Percentiles rank a stretch among this genome's conserved stretches.
These are phyloP conservation scores for Morpho deidamia DNA, from an alignment of 2,888 invertebrate species.

Conservation along the genomic window DNA sequence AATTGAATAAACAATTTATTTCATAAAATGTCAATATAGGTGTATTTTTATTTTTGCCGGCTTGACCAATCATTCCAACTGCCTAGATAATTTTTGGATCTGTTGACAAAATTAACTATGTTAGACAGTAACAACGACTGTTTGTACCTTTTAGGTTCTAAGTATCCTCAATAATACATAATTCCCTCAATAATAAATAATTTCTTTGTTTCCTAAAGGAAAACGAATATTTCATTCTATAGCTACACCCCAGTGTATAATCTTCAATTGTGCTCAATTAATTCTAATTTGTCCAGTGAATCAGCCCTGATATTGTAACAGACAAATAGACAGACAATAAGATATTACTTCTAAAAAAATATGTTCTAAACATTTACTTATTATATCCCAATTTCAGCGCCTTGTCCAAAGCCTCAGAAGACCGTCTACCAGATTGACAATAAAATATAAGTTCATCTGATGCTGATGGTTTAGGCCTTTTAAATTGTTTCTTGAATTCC, in stretches of 20 bases:
- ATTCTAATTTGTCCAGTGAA: too few species aligned
- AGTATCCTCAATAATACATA: too few species aligned
- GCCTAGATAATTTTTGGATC: conserved; percentile 67
- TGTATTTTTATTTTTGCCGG: conserved; percentile 30
- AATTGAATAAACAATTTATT: not conserved
- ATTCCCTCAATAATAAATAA: too few species aligned
- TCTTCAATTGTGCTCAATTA: too few species aligned
- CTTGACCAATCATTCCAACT: conserved; percentile 72
- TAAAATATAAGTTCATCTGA: conserved; percentile 67
- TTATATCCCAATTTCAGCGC: conserved; percentile 64
- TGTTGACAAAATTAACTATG: conserved; percentile 36
- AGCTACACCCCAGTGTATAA: too few species aligned
- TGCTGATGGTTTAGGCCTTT: conserved; percentile 51
- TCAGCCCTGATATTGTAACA: too few species aligned
- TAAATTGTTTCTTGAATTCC: conserved; percentile 53
- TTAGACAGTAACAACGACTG: not conserved
- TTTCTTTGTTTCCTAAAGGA: too few species aligned
- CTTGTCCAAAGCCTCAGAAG: conserved; percentile 55
- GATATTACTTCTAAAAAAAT: too few species aligned
- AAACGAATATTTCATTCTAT: too few species aligned
- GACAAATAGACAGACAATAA: too few species aligned
- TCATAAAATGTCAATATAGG: not conserved
- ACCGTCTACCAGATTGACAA: conserved; percentile 58
- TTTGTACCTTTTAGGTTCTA: too few species aligned
- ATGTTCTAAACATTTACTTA: conserved; percentile 42